Conservation (phyloP, 2,888 invertebrate genomes). For the Lithophane leautieri region DNA sequence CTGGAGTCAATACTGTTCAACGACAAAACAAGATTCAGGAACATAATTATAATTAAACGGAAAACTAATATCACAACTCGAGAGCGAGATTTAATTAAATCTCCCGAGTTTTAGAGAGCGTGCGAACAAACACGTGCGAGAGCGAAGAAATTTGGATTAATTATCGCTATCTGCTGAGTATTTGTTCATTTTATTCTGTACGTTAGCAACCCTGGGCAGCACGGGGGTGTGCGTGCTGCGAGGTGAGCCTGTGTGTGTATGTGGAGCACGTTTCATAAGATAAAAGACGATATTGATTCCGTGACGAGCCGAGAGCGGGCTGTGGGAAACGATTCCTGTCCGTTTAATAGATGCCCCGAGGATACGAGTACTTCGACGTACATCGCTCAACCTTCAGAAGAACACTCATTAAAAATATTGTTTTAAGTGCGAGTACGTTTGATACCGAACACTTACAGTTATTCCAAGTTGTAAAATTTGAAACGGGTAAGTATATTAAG, state of each 20-base stretch:
- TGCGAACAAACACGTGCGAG: conserved; percentile 79
- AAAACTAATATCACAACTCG: conserved; percentile 76
- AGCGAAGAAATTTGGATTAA: conserved; percentile 84
- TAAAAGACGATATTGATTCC: conserved; percentile 90
- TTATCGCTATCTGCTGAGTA: conserved; percentile 80
- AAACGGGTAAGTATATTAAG: conserved; percentile 79
- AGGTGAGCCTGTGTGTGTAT: conserved; percentile 75
- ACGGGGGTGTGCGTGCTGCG: conserved; percentile 69
- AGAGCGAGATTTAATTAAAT: conserved; percentile 82
- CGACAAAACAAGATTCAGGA: conserved; percentile 58
- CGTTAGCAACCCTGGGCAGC: conserved; percentile 69
- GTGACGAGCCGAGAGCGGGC: conserved; percentile 87
- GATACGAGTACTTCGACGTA: conserved; percentile 77
- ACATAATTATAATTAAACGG: conserved; percentile 73
- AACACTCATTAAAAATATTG: conserved; percentile 75
- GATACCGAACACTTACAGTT: conserved; percentile 61
- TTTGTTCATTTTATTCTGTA: conserved; percentile 78
- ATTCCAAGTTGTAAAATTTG: conserved; percentile 72
- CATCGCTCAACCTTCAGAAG: conserved; percentile 72
- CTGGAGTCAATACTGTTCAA: conserved; percentile 52
- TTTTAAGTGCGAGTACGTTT: conserved; percentile 66
- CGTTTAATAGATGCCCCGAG: conserved; percentile 87
- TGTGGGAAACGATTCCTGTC: conserved; percentile 89
- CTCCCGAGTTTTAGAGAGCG: conserved; percentile 77
- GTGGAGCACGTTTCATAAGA: conserved; percentile 88